Conservation (phyloP, 2,888 invertebrate species). For the Eudasyphora cyanicolor region DNA sequence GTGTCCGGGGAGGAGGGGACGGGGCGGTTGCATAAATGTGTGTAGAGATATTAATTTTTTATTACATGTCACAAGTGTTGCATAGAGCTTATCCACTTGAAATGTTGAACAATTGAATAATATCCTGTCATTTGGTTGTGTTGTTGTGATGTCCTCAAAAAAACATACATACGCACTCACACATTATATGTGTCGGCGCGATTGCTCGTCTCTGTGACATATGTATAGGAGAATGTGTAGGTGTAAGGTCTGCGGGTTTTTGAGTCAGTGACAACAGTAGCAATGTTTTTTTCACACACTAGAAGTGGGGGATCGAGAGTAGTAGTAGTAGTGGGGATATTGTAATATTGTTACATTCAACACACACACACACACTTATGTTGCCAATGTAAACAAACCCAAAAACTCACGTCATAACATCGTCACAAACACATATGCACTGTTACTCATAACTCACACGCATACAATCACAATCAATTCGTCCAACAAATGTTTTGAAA, state of each 20-base stretch:
- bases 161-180: conserved; percentile 49
- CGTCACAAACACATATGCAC: not conserved
- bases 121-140: conserved; percentile 76
- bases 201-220: not conserved
- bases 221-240: not conserved
- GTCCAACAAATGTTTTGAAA: conserved; percentile 52
- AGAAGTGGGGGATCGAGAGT: not conserved
- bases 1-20: too few relatives aligned
- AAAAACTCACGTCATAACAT: conserved; percentile 38
- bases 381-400: conserved; percentile 67
- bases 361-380: conserved; percentile 14
- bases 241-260: not conserved
- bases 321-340: not conserved
- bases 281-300: not conserved
- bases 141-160: conserved; percentile 67
- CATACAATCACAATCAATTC: conserved; percentile 33
- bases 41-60: conserved; percentile 66
- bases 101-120: conserved; percentile 77
- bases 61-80: conserved; percentile 65
- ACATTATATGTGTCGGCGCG: not conserved
- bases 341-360: conserved; percentile 37
- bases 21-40: too few relatives aligned
- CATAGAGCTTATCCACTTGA: conserved; percentile 73
- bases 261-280: not conserved
- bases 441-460: not conserved